Percentiles rank a stretch among this genome's conserved stretches.
phyloP scores from a whole-genome alignment of 2,797 vertebrate genomes.

The Glossophaga mutica region DNA sequence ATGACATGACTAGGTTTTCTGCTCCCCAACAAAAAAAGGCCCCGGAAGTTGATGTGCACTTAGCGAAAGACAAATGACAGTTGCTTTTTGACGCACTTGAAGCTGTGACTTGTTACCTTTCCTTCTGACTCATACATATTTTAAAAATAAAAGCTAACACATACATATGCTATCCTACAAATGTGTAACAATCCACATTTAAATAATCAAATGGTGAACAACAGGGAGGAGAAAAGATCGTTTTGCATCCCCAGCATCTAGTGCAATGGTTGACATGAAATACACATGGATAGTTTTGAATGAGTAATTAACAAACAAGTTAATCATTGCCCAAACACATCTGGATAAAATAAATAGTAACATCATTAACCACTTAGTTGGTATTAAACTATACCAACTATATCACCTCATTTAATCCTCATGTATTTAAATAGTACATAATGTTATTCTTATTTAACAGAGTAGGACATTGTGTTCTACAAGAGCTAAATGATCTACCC shows the following conservation, averaged over 20 bases:
- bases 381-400: background rate
- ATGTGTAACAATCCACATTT: background rate
- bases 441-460: background rate
- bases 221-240: background rate
- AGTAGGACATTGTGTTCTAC: background rate
- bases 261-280: background rate
- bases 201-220: background rate
- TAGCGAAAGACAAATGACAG: background rate
- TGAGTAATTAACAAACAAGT: background rate
- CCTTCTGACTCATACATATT: background rate
- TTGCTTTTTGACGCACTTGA: background rate
- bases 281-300: background rate
- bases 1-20: background rate
- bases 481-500: background rate
- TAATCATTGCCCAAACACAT: background rate
- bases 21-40: background rate
- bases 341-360: background rate
- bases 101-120: background rate
- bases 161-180: background rate
- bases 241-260: background rate
- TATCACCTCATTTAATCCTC: background rate
- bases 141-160: background rate
- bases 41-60: background rate
- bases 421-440: background rate
- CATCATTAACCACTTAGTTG: background rate